These are phyloP conservation scores for Maccullochella peelii DNA, from an alignment of 2,113 vertebrate genomes.

Conservation along the genomic window DNA sequence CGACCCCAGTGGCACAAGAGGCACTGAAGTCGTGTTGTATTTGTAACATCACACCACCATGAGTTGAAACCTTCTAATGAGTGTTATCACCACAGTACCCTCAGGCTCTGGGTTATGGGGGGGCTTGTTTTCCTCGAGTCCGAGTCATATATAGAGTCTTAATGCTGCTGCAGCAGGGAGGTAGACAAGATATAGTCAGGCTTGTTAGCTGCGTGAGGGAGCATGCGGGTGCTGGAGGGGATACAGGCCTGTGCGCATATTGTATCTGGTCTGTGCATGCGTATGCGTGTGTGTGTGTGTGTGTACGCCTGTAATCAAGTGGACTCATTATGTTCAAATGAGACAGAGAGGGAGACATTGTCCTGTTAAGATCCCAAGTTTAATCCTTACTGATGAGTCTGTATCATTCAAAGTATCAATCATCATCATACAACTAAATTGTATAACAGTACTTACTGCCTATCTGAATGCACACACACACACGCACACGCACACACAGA, in stretches of 20 bases:
- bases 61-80: conserved; percentile 22
- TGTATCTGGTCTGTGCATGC: conserved; percentile 19
- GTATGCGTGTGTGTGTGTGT: conserved; percentile 21
- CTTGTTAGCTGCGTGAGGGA: conserved; percentile 39
- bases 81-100: conserved; percentile 24
- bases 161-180: conserved; percentile 36
- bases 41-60: conserved; percentile 16
- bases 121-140: conserved; percentile 49
- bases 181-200: conserved; percentile 33
- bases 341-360: conserved; percentile 49
- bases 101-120: conserved; percentile 34
- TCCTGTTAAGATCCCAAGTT: conserved; percentile 38
- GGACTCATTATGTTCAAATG: conserved; percentile 49
- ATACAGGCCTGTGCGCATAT: conserved; percentile 43
- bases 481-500: conserved; percentile 39
- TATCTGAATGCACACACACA: conserved; percentile 31
- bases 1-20: not conserved
- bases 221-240: conserved; percentile 41
- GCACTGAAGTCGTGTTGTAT: conserved; percentile 4
- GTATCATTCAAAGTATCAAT: conserved; percentile 56
- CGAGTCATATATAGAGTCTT: conserved; percentile 32
- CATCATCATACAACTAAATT: conserved; percentile 50
- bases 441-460: conserved; percentile 30
- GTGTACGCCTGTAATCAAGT: conserved; percentile 53
- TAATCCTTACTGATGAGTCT: conserved; percentile 53